Conservation (phyloP, 2,113 vertebrate species). For the Thomomys bottae region DNA sequence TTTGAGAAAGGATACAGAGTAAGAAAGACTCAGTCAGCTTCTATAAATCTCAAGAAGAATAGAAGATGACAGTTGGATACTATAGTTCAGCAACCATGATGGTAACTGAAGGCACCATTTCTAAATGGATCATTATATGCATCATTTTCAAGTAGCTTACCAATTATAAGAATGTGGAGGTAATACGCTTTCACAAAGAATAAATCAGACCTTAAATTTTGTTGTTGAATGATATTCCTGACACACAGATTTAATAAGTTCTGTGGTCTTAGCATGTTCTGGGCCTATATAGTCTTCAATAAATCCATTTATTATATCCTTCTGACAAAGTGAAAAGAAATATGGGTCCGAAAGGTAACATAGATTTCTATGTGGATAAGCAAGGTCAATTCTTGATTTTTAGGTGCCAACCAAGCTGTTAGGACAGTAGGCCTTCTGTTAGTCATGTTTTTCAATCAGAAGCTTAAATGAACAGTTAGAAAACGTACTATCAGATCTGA, state of each 20-base stretch:
- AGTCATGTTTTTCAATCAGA: slow-evolving; percentile 7
- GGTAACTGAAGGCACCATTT: background rate
- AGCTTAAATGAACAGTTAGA: slow-evolving; percentile 17
- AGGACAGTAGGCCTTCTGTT: background rate
- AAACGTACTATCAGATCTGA: slow-evolving; percentile 17
- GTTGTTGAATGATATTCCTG: background rate
- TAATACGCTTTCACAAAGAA: background rate
- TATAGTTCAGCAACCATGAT: background rate
- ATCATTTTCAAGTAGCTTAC: slow-evolving; percentile 19
- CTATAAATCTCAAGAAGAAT: background rate
- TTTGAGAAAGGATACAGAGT: background rate
- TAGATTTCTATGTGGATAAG: background rate
- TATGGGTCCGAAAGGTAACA: background rate
- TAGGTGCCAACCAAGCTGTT: background rate
- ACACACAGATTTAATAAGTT: slow-evolving; percentile 3
- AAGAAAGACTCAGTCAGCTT: background rate
- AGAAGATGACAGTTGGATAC: background rate
- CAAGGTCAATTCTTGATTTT: background rate
- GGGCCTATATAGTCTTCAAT: background rate
- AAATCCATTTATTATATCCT: slow-evolving; percentile 5
- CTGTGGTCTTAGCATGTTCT: background rate
- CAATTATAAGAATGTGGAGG: slow-evolving; percentile 33
- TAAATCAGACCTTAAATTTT: slow-evolving; percentile 23
- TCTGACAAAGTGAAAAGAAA: slow-evolving; percentile 24
- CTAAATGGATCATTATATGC: background rate